Conservation (phyloP, 1,140 invertebrate genomes). For the Drosophila tropicalis region DNA sequence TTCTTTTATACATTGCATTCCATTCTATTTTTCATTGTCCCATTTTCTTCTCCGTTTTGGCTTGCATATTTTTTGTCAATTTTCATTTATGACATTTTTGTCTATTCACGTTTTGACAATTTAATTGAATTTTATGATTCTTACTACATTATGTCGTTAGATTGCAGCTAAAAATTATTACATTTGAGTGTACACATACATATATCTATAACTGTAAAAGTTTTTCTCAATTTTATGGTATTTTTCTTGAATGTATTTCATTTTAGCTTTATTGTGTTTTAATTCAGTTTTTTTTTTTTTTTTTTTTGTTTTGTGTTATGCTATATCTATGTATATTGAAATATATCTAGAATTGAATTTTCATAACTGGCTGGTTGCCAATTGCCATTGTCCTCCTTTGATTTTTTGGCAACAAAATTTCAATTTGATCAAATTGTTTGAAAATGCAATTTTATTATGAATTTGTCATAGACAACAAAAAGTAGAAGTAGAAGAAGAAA, state of each 20-base stretch:
- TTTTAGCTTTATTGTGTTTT: slow-evolving; percentile 22
- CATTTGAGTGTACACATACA: slow-evolving; percentile 24
- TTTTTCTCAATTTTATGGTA: not conserved
- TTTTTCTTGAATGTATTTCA: slow-evolving; percentile 7
- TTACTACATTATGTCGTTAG: slow-evolving; percentile 39
- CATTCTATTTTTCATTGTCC: not conserved
- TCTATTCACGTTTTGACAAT: slow-evolving; percentile 24
- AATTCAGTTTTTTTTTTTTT: slow-evolving; percentile 38
- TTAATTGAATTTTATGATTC: slow-evolving; percentile 72
- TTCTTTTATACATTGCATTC: not conserved
- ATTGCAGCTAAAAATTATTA: slow-evolving; percentile 39
- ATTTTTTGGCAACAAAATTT: slow-evolving; percentile 50
- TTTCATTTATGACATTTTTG: slow-evolving; percentile 53
- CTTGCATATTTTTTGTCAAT: not conserved
- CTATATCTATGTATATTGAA: slow-evolving; percentile 19
- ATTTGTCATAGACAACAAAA: slow-evolving; percentile 16
- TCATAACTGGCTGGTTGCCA: slow-evolving; percentile 54
- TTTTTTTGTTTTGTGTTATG: not conserved
- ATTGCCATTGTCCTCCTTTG: slow-evolving; percentile 37
- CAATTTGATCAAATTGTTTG: slow-evolving; percentile 72
- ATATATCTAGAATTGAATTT: slow-evolving; percentile 39
- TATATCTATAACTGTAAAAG: not conserved
- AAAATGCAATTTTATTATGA: slow-evolving; percentile 52
- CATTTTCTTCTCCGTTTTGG: not conserved
- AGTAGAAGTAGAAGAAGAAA: not conserved